Percentiles rank a stretch among this genome's conserved stretches.
These are phyloP conservation scores for Alcis repandata DNA, from an alignment of 2,888 invertebrate species.

Conservation along the genomic window DNA sequence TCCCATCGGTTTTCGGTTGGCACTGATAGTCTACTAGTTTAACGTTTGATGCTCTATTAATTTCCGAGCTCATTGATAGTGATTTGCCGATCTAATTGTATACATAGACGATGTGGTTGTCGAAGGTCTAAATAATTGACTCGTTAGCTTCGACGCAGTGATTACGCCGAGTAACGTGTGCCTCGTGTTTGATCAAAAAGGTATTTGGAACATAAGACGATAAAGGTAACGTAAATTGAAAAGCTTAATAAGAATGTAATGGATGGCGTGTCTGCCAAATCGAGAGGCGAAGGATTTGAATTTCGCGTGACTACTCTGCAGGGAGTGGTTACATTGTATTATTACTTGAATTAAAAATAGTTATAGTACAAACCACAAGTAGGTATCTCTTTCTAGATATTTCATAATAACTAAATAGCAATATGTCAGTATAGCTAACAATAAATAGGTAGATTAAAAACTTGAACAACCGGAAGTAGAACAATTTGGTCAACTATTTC, in stretches of 20 bases:
- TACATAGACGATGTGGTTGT: slow-evolving; percentile 44
- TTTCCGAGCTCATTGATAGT: slow-evolving; percentile 61
- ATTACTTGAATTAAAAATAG: slow-evolving; percentile 11
- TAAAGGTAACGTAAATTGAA: slow-evolving; percentile 28
- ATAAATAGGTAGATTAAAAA: no score
- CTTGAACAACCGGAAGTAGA: no score
- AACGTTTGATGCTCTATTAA: slow-evolving; percentile 68
- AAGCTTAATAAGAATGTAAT: slow-evolving; percentile 33
- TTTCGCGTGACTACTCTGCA: slow-evolving; percentile 42
- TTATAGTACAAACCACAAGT: no score
- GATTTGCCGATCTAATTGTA: slow-evolving; percentile 54
- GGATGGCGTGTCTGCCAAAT: slow-evolving; percentile 45
- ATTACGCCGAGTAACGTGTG: slow-evolving; percentile 32
- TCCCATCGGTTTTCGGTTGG: slow-evolving; percentile 67
- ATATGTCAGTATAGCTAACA: no score
- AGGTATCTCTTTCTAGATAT: no score
- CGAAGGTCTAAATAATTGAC: slow-evolving; percentile 35
- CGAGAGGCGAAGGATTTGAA: slow-evolving; percentile 40
- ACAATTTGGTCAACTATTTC: not conserved
- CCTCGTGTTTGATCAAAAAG: slow-evolving; percentile 24
- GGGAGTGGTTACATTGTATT: slow-evolving; percentile 36
- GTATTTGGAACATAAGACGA: slow-evolving; percentile 31
- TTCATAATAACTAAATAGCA: no score
- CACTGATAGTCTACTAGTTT: slow-evolving; percentile 70
- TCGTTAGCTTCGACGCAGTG: slow-evolving; percentile 33